These are phyloP conservation scores for Lasioglossum figueresi DNA, from an alignment of 2,888 invertebrate genomes.

Conservation along the genomic window DNA sequence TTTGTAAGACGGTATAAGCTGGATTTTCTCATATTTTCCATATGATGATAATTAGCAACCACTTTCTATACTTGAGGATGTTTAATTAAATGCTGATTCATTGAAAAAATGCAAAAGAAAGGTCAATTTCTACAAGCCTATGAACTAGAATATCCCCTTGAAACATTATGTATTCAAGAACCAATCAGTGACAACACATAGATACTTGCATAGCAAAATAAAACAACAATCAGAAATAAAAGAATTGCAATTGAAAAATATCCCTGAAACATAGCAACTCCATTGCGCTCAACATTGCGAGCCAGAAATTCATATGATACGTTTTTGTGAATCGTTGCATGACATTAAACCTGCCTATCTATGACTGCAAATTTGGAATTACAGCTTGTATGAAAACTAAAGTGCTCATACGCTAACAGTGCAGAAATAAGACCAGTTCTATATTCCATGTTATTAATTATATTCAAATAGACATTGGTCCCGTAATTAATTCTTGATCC, in stretches of 20 bases:
- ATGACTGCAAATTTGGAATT: neutral
- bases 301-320: neutral
- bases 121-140: neutral
- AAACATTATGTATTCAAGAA: neutral
- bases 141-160: neutral
- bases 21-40: neutral
- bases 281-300: neutral
- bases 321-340: neutral
- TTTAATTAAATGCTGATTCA: neutral
- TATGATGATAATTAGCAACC: neutral
- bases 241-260: neutral
- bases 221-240: neutral
- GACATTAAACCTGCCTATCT: neutral
- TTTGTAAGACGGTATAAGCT: slow-evolving; percentile 2
- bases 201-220: neutral
- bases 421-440: neutral
- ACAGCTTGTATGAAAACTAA: neutral
- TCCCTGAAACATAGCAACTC: neutral
- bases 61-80: neutral
- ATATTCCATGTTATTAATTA: neutral
- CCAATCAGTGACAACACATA: neutral
- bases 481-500: neutral
- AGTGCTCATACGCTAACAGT: neutral
- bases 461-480: neutral
- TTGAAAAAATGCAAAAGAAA: neutral